Conservation (phyloP, 2,113 vertebrate species). For the Alethe diademata region DNA sequence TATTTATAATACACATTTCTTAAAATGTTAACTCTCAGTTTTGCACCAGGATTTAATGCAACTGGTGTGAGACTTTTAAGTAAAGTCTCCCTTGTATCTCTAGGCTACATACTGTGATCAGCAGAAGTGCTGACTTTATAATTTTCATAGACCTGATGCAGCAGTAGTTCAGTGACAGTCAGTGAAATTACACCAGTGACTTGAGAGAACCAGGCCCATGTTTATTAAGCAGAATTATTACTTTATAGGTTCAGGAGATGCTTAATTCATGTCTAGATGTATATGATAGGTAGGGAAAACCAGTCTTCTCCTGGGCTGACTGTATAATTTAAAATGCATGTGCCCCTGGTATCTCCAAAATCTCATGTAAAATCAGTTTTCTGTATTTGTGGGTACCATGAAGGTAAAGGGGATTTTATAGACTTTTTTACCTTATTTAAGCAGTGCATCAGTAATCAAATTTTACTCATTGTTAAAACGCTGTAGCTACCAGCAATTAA, state of each 20-base stretch:
- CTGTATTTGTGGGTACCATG: neutral
- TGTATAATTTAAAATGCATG: neutral
- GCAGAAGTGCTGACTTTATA: neutral
- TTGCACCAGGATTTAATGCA: slow-evolving; percentile 37
- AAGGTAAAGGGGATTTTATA: slow-evolving; percentile 6
- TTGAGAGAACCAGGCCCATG: neutral
- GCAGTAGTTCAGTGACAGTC: neutral
- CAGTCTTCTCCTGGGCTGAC: neutral
- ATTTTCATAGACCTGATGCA: neutral
- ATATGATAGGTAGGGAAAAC: neutral
- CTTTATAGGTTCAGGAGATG: neutral
- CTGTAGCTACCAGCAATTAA: neutral
- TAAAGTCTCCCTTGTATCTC: neutral
- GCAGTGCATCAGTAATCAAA: neutral
- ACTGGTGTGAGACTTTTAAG: neutral
- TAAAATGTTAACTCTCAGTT: slow-evolving; percentile 29
- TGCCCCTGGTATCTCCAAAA: neutral
- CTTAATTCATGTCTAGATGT: neutral
- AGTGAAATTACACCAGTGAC: neutral
- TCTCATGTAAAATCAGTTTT: neutral
- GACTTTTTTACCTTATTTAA: neutral
- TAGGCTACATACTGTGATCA: neutral
- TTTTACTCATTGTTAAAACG: neutral
- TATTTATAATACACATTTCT: slow-evolving; percentile 27
- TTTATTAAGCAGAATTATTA: neutral